Evolutionary conservation across 2,797 vertebrate species (phyloP).

Genomic region (Chelonia mydas): DNA sequence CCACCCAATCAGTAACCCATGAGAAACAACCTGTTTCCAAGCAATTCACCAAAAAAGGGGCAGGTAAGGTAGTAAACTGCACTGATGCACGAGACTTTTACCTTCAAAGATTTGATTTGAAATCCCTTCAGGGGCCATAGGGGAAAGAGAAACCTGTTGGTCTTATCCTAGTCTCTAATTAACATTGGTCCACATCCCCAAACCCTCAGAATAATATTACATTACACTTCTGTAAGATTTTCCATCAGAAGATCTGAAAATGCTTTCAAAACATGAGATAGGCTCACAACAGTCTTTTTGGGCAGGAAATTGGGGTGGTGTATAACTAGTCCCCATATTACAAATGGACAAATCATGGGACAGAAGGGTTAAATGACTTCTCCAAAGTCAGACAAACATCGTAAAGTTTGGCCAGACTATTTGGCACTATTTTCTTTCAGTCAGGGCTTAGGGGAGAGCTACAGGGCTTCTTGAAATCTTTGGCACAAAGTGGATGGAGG

Average conservation of each 20-base stretch:
- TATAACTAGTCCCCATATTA: not conserved
- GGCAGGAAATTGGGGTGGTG: not conserved
- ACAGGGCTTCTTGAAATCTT: not conserved
- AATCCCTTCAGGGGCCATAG: not conserved
- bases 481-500: no score
- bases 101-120: not conserved
- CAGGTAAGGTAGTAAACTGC: not conserved
- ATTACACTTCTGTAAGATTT: not conserved
- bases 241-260: not conserved
- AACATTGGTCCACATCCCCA: not conserved
- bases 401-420: not conserved
- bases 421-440: not conserved
- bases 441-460: not conserved
- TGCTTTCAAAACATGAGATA: not conserved
- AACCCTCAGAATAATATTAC: not conserved
- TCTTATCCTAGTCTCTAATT: not conserved
- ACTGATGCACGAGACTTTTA: not conserved
- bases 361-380: not conserved
- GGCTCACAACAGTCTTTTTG: not conserved
- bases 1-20: not conserved
- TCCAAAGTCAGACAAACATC: not conserved
- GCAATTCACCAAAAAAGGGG: not conserved
- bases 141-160: rapidly evolving
- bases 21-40: not conserved
- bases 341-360: rapidly evolving